Conservation (phyloP, 2,888 invertebrate genomes). For the Brenthis daphne region DNA sequence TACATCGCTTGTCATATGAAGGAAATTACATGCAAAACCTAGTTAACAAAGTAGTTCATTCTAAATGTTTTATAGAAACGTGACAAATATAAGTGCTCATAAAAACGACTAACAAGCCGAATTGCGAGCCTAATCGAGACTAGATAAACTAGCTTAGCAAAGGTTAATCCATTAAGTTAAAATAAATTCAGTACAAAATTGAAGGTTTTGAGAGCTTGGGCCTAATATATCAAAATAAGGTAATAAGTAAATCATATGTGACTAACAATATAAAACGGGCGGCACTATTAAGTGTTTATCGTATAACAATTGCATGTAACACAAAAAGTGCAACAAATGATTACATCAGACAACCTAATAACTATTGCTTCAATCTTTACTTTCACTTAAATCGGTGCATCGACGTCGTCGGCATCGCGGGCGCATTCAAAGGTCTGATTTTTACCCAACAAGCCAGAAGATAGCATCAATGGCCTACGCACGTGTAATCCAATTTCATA, state of each 20-base stretch:
- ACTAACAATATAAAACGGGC: no score
- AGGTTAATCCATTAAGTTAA: constrained; percentile 8
- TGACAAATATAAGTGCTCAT: background rate
- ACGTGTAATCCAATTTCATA: constrained; percentile 39
- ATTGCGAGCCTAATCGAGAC: background rate
- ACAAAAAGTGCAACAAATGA: constrained; percentile 65
- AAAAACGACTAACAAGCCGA: background rate
- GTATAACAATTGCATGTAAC: constrained; percentile 44
- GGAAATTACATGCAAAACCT: no score
- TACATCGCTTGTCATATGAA: no score
- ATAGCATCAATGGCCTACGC: constrained; percentile 40
- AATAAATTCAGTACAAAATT: constrained; percentile 3
- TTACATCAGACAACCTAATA: constrained; percentile 73
- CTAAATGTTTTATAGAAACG: background rate
- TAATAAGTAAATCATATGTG: no score
- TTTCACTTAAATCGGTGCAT: constrained; percentile 69
- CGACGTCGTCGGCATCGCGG: constrained; percentile 39
- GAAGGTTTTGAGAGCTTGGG: no score
- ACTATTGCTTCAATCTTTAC: constrained; percentile 71
- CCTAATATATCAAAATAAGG: no score
- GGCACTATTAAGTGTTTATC: constrained; percentile 45
- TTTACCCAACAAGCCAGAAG: constrained; percentile 49
- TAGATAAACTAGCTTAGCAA: background rate
- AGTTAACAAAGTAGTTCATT: background rate
- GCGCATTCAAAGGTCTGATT: constrained; percentile 45